Evolutionary conservation across 2,113 vertebrate species (phyloP), one percentile per base, ranked within the genome.

Genomic region (Cygnus atratus): DNA sequence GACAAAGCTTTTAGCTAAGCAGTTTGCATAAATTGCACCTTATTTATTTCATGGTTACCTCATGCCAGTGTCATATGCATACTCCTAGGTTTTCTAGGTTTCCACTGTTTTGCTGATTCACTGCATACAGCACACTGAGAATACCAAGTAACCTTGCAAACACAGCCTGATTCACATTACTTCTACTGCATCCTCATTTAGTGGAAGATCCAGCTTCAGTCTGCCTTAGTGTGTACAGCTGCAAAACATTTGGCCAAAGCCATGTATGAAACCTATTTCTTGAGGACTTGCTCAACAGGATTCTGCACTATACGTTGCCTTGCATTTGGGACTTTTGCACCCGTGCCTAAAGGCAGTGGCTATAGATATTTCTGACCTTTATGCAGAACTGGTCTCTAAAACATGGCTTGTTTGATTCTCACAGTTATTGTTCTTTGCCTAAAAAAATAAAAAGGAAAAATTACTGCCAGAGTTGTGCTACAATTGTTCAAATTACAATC

Each of bases 81-180:
- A 71, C 74, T 89, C 43, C 70, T 84, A n/a, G 25, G 4, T 82
- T 78, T 87, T 75, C 66, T 57, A 50, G 4, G 24, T 80, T 83
- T 76, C 35, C 33, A 35, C 33, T 79, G 21, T 86, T 95, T 83
- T 91, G 50, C 83, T 88, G 63, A 93, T 54, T 90, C 67, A 86
- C 57, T 73, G 71, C 25, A 52, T 10, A 28, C 3, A 61, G 29
- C 33, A 37, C 18, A 28, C 2, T 48, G 54, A 85, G 87, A 87
- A 85, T 37, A 52, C 52, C 44, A 24, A 25, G 28, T 43, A 63
- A 8, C 43, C 43, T 57, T 77, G 21, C 3, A 12, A 83, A 83
- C 24, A 33, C 41, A 76, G 26, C 44, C 29, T 61, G 31, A 37
- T 67, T 78, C 81, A 50, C 46, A 12, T 68, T 90, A n/a, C 17